Percentiles rank a stretch among this genome's conserved stretches.
phyloP scores from a whole-genome alignment of 1,140 invertebrate species.

The Bombus breviceps region DNA sequence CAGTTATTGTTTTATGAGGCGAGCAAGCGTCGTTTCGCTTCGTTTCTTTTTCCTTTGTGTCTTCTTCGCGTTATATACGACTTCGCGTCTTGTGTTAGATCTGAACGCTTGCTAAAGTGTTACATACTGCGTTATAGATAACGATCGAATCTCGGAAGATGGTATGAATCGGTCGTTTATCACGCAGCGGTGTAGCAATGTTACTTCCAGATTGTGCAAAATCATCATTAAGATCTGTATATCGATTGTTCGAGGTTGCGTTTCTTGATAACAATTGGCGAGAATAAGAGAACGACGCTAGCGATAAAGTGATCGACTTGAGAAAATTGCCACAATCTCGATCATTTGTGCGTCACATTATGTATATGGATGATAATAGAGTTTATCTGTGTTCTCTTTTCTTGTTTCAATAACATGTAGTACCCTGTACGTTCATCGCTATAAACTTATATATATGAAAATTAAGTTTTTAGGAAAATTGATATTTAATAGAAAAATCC shows the following conservation, averaged over 20 bases:
- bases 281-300: no score
- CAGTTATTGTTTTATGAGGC: conserved; percentile 47
- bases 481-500: not conserved
- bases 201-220: not conserved
- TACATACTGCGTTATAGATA: not conserved
- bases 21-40: not conserved
- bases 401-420: no score
- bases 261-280: not conserved
- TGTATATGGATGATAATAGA: no score
- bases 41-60: not conserved
- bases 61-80: not conserved
- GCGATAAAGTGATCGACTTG: not conserved
- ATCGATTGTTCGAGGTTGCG: not conserved
- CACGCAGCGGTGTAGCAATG: not conserved
- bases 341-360: no score
- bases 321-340: not conserved
- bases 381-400: no score
- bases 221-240: not conserved
- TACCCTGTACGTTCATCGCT: no score
- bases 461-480: not conserved
- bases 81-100: not conserved
- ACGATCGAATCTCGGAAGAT: not conserved
- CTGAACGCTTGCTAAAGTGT: not conserved
- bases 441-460: not conserved
- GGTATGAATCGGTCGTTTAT: not conserved